A percentile compares a stretch with the other conserved stretches of the same genome.
phyloP scores from a whole-genome alignment of 2,797 vertebrate species.

The Micrastur ruficollis region DNA sequence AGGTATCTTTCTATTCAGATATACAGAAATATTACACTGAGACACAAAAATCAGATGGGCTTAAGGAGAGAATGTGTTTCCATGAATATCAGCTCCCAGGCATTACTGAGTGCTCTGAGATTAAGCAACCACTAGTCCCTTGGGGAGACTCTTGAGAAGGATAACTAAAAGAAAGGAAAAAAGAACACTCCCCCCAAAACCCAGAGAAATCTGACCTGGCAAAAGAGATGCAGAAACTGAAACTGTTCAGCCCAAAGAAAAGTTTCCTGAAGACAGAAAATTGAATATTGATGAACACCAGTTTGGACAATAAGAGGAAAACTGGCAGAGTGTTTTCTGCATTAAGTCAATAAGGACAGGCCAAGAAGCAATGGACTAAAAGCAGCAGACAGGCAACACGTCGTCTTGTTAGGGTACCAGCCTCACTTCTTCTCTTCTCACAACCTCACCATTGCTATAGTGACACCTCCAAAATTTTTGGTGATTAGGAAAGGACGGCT shows the following conservation, averaged over 20 bases:
- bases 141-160: neutral
- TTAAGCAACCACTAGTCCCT: neutral
- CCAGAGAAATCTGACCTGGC: neutral
- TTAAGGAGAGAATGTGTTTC: neutral
- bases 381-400: neutral
- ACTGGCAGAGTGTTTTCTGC: neutral
- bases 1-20: neutral
- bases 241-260: neutral
- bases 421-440: neutral
- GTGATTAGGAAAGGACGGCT: neutral
- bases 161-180: neutral
- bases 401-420: neutral
- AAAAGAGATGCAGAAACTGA: neutral
- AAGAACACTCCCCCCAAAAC: neutral
- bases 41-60: neutral
- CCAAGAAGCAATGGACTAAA: neutral
- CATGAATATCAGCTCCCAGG: neutral
- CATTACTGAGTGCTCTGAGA: neutral
- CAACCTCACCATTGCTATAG: neutral
- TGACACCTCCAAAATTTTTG: neutral
- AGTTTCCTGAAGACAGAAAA: neutral
- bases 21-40: neutral
- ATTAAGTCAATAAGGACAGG: neutral
- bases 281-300: neutral
- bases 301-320: neutral